A percentile compares a stretch with the other conserved stretches of the same genome.
phyloP scores from a whole-genome alignment of 2,888 invertebrate genomes.

The Prionchulus punctatus region DNA sequence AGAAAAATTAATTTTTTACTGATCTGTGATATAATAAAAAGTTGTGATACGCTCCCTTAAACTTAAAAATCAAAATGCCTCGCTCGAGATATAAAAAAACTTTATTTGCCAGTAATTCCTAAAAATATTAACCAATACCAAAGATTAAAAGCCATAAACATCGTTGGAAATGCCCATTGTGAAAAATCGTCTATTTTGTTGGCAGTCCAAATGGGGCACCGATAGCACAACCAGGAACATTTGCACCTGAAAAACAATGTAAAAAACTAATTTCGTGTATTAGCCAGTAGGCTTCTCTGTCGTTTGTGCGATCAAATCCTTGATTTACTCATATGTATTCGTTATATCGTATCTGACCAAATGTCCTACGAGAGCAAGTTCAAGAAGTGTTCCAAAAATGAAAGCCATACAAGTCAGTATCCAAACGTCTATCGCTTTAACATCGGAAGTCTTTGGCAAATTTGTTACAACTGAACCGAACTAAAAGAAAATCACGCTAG shows the following conservation, averaged over 20 bases:
- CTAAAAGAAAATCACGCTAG: slow-evolving; percentile 20
- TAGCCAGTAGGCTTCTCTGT: too few relatives aligned
- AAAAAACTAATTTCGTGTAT: too few relatives aligned
- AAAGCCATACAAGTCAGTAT: slow-evolving; percentile 30
- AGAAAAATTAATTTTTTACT: too few relatives aligned
- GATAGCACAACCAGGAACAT: slow-evolving; percentile 26
- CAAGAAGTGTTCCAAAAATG: slow-evolving; percentile 28
- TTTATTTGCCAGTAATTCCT: too few relatives aligned
- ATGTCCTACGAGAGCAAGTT: slow-evolving; percentile 28
- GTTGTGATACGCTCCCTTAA: too few relatives aligned
- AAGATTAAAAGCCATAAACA: slow-evolving; percentile 26
- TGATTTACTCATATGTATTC: too few relatives aligned
- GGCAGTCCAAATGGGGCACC: slow-evolving; percentile 29
- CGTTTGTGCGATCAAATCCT: too few relatives aligned
- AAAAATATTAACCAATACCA: slow-evolving; percentile 34
- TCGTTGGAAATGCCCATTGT: slow-evolving; percentile 23
- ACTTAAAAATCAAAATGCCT: too few relatives aligned
- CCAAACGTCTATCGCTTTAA: slow-evolving; percentile 31
- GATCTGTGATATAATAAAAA: too few relatives aligned
- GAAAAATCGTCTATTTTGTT: slow-evolving; percentile 27
- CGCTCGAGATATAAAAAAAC: too few relatives aligned
- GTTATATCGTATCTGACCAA: slow-evolving; percentile 7
- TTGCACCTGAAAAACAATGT: slow-evolving; percentile 20
- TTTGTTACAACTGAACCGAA: slow-evolving; percentile 29
- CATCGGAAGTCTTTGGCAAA: slow-evolving; percentile 30